Evolutionary conservation across 2,888 invertebrate species (phyloP), one percentile per base, ranked within the genome.

Genomic region (Rhabditoides inermis): DNA sequence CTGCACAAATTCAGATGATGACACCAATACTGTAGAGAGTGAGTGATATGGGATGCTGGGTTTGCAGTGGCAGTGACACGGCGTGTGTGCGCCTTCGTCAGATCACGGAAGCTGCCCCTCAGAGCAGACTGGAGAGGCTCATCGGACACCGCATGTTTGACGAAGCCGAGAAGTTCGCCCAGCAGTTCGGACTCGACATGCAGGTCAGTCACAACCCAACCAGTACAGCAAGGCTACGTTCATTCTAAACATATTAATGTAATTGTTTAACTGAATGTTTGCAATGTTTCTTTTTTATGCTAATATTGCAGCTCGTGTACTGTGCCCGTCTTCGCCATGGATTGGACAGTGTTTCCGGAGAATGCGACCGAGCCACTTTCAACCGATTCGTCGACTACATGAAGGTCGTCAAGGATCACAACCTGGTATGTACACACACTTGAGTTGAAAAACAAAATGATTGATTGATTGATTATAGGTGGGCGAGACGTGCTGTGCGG

Each of bases 111-210:
- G 57, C 60, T 2, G 42, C 52, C 2, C 60, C 60, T 1, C 55
- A 60, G 41, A 55, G 55, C 45, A 53, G 53, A 10, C 55, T 60
- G 32, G 60, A 58, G 35, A 51, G 55, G 2, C 40, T 60, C 10
- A 40, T 60, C 15, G 52, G 54, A 25, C 50, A 49, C 27, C 55
- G 58, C 25, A 44, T 51, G 15, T 59, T 63, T 22, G 65, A 63
- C 35, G 65, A 65, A 47, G 65, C 65, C 4, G 65, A 65, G 22
- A 51, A 53, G 37, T 60, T 65, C 32, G 65, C 65, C 23, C 55
- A 52, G 12, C 30, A 53, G 18, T 63, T 53, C 45, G 56, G 56
- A 2, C 55, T 65, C 2, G 63, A 65, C 39, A 39, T 63, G 25
- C 61, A 61, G 28, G 49, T 49, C 15, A 35, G n/a, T n/a, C n/a